Conservation (phyloP, 2,888 invertebrate species). For the Mylabris sibirica region DNA sequence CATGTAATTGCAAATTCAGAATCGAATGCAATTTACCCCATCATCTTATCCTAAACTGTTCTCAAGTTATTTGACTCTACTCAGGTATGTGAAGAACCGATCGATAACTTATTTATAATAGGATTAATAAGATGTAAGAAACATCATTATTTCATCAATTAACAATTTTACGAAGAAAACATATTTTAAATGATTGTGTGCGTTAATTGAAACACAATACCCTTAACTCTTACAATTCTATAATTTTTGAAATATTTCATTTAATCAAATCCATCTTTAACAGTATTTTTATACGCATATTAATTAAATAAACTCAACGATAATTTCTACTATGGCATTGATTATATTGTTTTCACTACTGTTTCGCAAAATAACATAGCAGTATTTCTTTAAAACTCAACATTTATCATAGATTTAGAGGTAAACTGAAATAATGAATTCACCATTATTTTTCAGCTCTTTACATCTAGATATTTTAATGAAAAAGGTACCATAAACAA, state of each 20-base stretch:
- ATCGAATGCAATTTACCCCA: no score
- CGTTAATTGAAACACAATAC: no score
- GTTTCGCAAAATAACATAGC: not conserved
- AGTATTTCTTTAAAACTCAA: not conserved
- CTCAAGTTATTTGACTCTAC: no score
- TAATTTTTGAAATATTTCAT: not conserved
- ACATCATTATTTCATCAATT: no score
- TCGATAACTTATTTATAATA: no score
- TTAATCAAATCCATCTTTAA: slow-evolving; percentile 8
- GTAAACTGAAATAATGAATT: not conserved
- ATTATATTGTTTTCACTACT: not conserved
- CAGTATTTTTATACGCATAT: not conserved
- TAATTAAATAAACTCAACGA: slow-evolving; percentile 6
- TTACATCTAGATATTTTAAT: not conserved
- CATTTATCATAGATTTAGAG: not conserved
- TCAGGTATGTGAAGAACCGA: no score
- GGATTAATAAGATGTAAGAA: no score
- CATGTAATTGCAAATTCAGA: no score
- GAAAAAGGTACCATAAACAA: slow-evolving; percentile 23
- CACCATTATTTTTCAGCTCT: not conserved
- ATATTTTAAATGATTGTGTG: no score
- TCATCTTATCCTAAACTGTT: no score
- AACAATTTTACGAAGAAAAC: no score
- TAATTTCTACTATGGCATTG: slow-evolving; percentile 7
- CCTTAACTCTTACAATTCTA: not conserved